Percentiles rank a stretch among this genome's conserved stretches.
These are phyloP conservation scores for Malacoraja senta DNA, from an alignment of 2,797 vertebrate species.

Conservation along the genomic window DNA sequence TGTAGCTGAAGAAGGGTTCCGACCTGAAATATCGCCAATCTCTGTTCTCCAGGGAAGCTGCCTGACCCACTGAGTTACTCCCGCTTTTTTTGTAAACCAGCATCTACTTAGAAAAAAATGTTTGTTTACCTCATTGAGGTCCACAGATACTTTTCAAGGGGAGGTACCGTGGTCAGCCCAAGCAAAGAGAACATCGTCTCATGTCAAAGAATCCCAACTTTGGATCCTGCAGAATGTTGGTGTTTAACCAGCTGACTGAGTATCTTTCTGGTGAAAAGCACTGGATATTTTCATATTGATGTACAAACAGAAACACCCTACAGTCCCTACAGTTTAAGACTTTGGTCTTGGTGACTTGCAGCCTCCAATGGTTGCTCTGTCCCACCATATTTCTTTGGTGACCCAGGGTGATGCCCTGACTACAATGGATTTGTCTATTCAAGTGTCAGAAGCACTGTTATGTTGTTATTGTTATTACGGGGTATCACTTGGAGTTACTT, in stretches of 20 bases:
- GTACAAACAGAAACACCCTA: neutral
- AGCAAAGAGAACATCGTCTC: neutral
- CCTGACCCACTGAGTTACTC: too few species aligned
- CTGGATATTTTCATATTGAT: neutral
- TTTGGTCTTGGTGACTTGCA: neutral
- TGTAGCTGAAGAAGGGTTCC: too few species aligned
- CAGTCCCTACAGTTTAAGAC: neutral
- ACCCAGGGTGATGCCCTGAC: neutral
- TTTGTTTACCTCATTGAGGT: neutral
- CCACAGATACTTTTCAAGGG: neutral
- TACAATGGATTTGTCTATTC: neutral
- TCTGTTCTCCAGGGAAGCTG: too few species aligned
- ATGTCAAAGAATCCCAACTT: neutral
- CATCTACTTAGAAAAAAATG: neutral
- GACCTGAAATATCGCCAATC: too few species aligned
- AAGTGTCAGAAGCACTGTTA: neutral
- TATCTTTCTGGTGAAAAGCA: neutral
- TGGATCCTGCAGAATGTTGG: neutral
- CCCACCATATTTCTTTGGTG: neutral
- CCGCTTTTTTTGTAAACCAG: too few species aligned
- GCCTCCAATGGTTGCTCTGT: neutral
- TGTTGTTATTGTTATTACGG: neutral
- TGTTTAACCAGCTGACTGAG: neutral
- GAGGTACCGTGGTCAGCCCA: neutral
- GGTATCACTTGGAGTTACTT: neutral